These are phyloP conservation scores for Oreortyx pictus DNA, from an alignment of 2,797 vertebrate species.

Conservation along the genomic window DNA sequence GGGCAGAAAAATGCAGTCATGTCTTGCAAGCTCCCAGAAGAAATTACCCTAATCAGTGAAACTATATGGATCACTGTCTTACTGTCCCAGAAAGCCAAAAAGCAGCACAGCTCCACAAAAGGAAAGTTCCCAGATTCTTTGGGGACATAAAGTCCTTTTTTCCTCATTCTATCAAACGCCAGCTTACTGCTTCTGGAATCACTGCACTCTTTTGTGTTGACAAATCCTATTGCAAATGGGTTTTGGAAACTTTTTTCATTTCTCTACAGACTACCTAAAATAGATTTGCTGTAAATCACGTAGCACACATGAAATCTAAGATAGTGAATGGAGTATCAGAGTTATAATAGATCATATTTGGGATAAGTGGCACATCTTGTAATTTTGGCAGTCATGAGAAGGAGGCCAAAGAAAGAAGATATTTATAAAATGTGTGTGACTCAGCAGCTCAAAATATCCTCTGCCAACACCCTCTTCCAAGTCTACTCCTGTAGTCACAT, in stretches of 20 bases:
- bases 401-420: slow-evolving; percentile 8
- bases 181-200: slow-evolving; percentile 20
- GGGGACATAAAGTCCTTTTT: not conserved
- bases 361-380: not conserved
- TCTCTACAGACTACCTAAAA: slow-evolving; percentile 28
- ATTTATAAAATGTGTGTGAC: slow-evolving; percentile 18
- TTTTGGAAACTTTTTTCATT: not conserved
- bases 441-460: slow-evolving; percentile 42
- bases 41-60: not conserved
- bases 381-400: not conserved
- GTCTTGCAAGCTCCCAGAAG: slow-evolving; percentile 3
- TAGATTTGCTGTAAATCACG: slow-evolving; percentile 19
- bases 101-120: slow-evolving; percentile 1
- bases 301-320: not conserved
- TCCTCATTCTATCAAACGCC: slow-evolving; percentile 11
- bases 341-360: not conserved
- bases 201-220: slow-evolving; percentile 26
- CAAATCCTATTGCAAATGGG: slow-evolving; percentile 30
- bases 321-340: not conserved
- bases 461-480: not conserved
- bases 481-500: not conserved
- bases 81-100: slow-evolving; percentile 26
- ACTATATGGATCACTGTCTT: not conserved
- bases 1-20: slow-evolving; percentile 5
- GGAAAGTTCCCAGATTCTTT: slow-evolving; percentile 35